Base-by-base conservation (phyloP, 2,113 vertebrate genomes). In the Himantopus leucocephalus region DNA sequence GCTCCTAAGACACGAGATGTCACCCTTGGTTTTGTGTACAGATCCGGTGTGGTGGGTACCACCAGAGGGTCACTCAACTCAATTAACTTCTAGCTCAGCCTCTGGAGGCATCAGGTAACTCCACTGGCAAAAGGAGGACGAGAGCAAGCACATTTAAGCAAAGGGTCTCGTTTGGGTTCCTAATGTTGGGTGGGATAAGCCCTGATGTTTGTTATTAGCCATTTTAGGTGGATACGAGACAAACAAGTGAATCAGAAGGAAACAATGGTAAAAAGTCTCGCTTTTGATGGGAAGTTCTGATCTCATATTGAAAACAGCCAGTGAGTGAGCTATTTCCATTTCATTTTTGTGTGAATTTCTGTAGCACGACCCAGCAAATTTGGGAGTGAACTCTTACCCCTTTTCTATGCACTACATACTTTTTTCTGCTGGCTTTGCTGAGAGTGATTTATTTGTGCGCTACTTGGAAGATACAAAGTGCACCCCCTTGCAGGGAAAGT, bases 151-250 rank as follows among this genome's bases (percentile, higher is more conserved):
- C n/a, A 0, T 60, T 41, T 47, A 15, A 24, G 24, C 21, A 20
- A 4, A 75, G 21, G 52, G n/a, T 67, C 23, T 55, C 47, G 64
- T 80, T 74, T 5, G 35, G 50, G 20, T 37, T n/a, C 37, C 26
- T 26, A 1, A 24, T 0, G 0, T 29, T 71, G 70, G n/a, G 9
- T 34, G 34, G 53, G 48, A 3, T 52, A 41, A 74, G 30, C 35
- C 55, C 39, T 47, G 20, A 12, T 43, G 8, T n/a, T 2, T 12
- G 14, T 17, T 60, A 32, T 35, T 71, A 43, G n/a, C 45, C 43
- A 17, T 30, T 41, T 55, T 26, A 26, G 12, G 10, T 43, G 15
- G 35, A 8, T 30, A 1, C 52, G 20, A 79, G 64, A 45, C 2
- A 45, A 85, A 68, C 7, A 18, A 2, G 3, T 34, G n/a, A 72